Evolutionary conservation across 2,888 invertebrate genomes (phyloP).

Genomic region (Incurvaria masculella): DNA sequence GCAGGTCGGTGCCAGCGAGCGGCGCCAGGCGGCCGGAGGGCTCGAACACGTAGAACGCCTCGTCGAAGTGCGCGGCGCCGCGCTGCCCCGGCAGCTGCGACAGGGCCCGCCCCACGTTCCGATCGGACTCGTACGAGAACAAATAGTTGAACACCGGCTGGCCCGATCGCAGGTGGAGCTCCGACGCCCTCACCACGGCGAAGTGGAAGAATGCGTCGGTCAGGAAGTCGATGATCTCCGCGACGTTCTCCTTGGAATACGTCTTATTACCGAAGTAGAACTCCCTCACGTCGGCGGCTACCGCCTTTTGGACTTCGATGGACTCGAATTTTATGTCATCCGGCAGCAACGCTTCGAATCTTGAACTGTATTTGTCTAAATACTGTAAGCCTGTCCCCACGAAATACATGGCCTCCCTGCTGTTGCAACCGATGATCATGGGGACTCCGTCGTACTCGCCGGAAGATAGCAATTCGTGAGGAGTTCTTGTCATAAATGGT

Average conservation of each 20-base stretch:
- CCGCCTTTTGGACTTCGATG: slow-evolving; percentile 23
- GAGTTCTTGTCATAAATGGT: slow-evolving; percentile 37
- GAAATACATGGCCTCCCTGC: slow-evolving; percentile 37
- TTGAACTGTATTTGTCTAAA: slow-evolving; percentile 28
- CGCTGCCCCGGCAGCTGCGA: slow-evolving; percentile 18
- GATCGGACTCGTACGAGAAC: slow-evolving; percentile 36
- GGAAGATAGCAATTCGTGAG: slow-evolving; percentile 33
- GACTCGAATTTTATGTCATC: slow-evolving; percentile 38
- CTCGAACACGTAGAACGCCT: slow-evolving; percentile 43
- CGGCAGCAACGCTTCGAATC: slow-evolving; percentile 34
- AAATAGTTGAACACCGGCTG: slow-evolving; percentile 36
- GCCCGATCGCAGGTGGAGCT: slow-evolving; percentile 28
- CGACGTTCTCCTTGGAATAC: slow-evolving; percentile 22
- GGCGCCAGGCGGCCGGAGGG: slow-evolving; percentile 18
- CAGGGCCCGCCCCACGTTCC: slow-evolving; percentile 35
- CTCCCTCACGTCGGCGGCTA: slow-evolving; percentile 28
- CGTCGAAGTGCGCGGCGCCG: slow-evolving; percentile 39
- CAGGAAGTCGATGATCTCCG: slow-evolving; percentile 28
- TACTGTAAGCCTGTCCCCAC: slow-evolving; percentile 31
- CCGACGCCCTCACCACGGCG: slow-evolving; percentile 29
- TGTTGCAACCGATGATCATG: slow-evolving; percentile 32
- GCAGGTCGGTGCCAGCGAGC: not conserved
- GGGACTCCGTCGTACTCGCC: slow-evolving; percentile 38
- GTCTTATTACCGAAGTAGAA: slow-evolving; percentile 31
- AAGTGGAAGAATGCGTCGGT: slow-evolving; percentile 39